Conservation (phyloP, 2,113 vertebrate genomes). For the Lasiurus borealis region DNA sequence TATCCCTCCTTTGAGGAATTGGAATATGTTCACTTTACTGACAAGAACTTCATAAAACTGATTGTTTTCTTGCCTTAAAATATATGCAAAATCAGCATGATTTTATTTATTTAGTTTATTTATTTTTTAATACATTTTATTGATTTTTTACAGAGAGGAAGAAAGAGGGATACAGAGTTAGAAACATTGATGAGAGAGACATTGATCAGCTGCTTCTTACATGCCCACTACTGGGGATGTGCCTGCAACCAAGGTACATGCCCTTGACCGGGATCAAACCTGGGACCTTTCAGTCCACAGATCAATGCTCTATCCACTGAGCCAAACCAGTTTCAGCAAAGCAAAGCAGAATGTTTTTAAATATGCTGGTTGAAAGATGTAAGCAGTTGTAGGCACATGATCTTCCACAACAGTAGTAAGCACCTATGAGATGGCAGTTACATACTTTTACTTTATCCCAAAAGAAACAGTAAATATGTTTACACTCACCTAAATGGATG, state of each 20-base stretch:
- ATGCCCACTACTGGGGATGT: no score
- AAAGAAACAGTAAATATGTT: background rate
- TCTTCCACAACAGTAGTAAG: background rate
- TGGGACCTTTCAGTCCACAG: no score
- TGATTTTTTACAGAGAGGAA: no score
- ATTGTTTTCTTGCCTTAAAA: slow-evolving; percentile 34
- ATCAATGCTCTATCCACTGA: no score
- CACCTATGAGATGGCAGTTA: background rate
- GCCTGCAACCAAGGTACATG: no score
- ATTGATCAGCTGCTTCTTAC: no score
- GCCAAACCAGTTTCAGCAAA: no score
- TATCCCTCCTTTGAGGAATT: background rate
- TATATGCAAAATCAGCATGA: background rate
- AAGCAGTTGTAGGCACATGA: background rate
- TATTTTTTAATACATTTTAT: no score
- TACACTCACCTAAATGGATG: background rate
- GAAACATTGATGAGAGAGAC: no score
- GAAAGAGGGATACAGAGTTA: no score
- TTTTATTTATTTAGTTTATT: background rate
- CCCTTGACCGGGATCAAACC: no score
- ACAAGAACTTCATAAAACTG: background rate
- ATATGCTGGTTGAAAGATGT: background rate
- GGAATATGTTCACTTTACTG: background rate
- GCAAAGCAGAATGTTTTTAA: background rate
- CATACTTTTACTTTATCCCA: background rate